Evolutionary conservation across 1,140 invertebrate species (phyloP).

Genomic region (Cecropterus lyciades): DNA sequence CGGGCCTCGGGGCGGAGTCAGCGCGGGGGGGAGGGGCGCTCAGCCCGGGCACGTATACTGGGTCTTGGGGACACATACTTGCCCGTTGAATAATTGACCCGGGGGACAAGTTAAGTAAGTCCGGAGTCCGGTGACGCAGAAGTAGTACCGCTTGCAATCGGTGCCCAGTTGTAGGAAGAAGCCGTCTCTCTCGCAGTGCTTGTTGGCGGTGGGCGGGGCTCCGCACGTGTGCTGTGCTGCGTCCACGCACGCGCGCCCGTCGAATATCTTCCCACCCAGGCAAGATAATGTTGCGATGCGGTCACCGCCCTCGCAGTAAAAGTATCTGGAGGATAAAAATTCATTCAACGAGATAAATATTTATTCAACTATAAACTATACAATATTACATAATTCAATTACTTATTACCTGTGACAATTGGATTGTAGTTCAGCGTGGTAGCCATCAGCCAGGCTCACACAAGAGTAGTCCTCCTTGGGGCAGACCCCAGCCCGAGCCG

Average conservation of each 20-base stretch:
- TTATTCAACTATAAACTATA: too few relatives aligned
- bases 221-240: constrained; percentile 68
- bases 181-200: constrained; percentile 78
- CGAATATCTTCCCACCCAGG: constrained; percentile 83
- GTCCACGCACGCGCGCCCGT: constrained; percentile 82
- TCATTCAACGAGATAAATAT: too few relatives aligned
- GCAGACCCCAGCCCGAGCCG: constrained; percentile 73
- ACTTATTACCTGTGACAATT: constrained; percentile 81
- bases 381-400: too few relatives aligned
- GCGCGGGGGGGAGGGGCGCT: constrained; percentile 31
- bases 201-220: constrained; percentile 52
- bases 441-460: constrained; percentile 81
- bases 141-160: constrained; percentile 84
- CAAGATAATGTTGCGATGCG: constrained; percentile 84
- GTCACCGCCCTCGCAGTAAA: constrained; percentile 84
- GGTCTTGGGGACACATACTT: constrained; percentile 80
- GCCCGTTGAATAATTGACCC: constrained; percentile 81
- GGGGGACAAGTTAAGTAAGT: constrained; percentile 69
- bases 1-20: constrained; percentile 35
- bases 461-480: constrained; percentile 79
- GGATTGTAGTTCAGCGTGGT: constrained; percentile 82
- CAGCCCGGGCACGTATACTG: constrained; percentile 81
- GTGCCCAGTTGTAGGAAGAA: constrained; percentile 82
- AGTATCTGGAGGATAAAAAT: constrained; percentile 78
- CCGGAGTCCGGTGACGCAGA: constrained; percentile 80